phyloP scores from a whole-genome alignment of 92 coral and sea anemone genomes.

The Siderastrea siderea region DNA sequence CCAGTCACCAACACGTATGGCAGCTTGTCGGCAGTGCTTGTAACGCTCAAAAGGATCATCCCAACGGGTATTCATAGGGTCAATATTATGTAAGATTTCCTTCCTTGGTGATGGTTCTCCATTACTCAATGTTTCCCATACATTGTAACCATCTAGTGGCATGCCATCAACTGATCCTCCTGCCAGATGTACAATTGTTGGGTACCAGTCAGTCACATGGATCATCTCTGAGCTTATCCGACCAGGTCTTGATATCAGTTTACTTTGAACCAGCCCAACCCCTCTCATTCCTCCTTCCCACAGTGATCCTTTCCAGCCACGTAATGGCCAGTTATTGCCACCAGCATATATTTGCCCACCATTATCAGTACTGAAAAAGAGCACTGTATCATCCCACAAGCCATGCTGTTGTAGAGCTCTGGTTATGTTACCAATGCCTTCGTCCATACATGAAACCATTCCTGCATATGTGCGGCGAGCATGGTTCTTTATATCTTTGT shows the following conservation, averaged over 20 bases:
- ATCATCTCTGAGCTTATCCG: neutral
- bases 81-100: too few species aligned
- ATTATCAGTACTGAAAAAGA: slow-evolving; percentile 76
- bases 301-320: slow-evolving; percentile 70
- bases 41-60: slow-evolving; percentile 13
- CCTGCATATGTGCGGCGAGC: slow-evolving; percentile 63
- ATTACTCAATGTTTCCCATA: slow-evolving; percentile 64
- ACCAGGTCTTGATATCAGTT: slow-evolving; percentile 47
- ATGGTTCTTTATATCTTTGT: neutral
- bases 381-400: slow-evolving; percentile 71
- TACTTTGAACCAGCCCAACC: slow-evolving; percentile 70
- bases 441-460: slow-evolving; percentile 63
- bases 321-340: slow-evolving; percentile 72
- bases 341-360: slow-evolving; percentile 63
- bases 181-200: slow-evolving; percentile 68
- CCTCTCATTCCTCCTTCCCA: slow-evolving; percentile 82
- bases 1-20: slow-evolving; percentile 75
- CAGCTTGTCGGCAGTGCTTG: slow-evolving; percentile 68
- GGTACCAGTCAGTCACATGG: neutral
- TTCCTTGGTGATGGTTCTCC: neutral
- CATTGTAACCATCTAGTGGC: neutral
- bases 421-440: slow-evolving; percentile 22
- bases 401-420: slow-evolving; percentile 50
- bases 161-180: slow-evolving; percentile 61
- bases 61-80: neutral